These are phyloP conservation scores for Lacanobia oleracea DNA, from an alignment of 2,888 invertebrate species.

Conservation along the genomic window DNA sequence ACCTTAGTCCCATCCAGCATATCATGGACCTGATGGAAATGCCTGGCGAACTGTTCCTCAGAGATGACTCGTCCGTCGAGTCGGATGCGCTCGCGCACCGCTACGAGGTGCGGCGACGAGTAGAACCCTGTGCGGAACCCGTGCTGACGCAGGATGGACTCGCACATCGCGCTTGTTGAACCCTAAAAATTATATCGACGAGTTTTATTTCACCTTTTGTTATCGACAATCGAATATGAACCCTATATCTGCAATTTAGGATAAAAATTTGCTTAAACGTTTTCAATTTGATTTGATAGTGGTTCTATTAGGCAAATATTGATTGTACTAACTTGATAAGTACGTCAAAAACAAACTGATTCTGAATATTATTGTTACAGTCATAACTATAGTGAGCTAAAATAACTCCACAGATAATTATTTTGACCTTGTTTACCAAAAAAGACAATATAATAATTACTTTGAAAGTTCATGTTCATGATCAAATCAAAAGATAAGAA, in stretches of 20 bases:
- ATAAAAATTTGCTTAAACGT: not conserved
- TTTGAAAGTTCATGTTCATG: not conserved
- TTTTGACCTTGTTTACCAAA: not conserved
- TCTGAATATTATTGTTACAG: too few relatives aligned
- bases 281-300: not conserved
- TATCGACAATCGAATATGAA: not conserved
- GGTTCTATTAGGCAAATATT: not conserved
- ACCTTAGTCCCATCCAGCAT: slow-evolving; percentile 86
- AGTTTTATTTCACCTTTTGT: not conserved
- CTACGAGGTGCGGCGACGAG: slow-evolving; percentile 98
- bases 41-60: slow-evolving; percentile 93
- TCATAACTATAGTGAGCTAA: not conserved
- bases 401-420: not conserved
- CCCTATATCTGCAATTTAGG: accelerated
- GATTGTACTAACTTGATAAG: not conserved
- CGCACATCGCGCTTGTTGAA: slow-evolving; percentile 98
- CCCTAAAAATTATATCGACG: slow-evolving; percentile 86
- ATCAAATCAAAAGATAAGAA: not conserved
- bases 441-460: too few relatives aligned
- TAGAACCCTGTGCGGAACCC: slow-evolving; percentile 98
- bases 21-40: slow-evolving; percentile 96
- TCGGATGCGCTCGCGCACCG: slow-evolving; percentile 97
- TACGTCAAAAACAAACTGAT: not conserved
- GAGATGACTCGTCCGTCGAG: slow-evolving; percentile 95
- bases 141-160: slow-evolving; percentile 95